A percentile compares a stretch with the other conserved stretches of the same genome.
phyloP scores from a whole-genome alignment of 2,113 vertebrate species.

The Bothrops jararaca region DNA sequence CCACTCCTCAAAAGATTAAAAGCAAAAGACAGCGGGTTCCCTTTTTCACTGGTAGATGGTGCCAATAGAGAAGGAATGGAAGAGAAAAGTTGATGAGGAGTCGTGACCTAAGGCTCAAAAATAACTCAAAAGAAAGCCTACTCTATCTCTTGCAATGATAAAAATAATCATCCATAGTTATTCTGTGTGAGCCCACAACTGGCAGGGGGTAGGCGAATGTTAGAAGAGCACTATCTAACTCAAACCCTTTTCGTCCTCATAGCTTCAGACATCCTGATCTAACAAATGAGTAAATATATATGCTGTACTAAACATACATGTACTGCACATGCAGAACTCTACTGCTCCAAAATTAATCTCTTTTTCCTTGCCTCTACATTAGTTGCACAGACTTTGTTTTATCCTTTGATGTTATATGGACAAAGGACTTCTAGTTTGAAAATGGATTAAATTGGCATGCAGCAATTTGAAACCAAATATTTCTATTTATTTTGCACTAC shows the following conservation, averaged over 20 bases:
- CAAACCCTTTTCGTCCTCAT: background rate
- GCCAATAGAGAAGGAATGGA: background rate
- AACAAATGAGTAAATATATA: background rate
- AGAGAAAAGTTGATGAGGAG: background rate
- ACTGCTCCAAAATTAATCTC: background rate
- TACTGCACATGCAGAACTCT: background rate
- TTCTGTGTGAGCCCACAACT: background rate
- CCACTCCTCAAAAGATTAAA: background rate
- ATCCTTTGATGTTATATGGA: background rate
- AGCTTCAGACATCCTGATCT: background rate
- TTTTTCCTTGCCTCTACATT: background rate
- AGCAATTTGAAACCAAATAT: conserved; percentile 35
- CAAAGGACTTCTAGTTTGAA: background rate
- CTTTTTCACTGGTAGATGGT: background rate
- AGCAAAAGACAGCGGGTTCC: background rate
- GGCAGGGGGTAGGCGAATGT: background rate
- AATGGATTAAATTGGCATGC: background rate
- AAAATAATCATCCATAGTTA: background rate
- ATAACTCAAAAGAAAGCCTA: background rate
- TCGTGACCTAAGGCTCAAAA: background rate
- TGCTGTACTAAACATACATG: background rate
- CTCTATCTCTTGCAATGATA: background rate
- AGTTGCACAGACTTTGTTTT: background rate
- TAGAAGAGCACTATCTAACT: background rate
- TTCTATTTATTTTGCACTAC: conserved; percentile 5